Conservation (phyloP, 30 jellyfish, hydroid and myxozoan genomes). For the Mastigias papua region DNA sequence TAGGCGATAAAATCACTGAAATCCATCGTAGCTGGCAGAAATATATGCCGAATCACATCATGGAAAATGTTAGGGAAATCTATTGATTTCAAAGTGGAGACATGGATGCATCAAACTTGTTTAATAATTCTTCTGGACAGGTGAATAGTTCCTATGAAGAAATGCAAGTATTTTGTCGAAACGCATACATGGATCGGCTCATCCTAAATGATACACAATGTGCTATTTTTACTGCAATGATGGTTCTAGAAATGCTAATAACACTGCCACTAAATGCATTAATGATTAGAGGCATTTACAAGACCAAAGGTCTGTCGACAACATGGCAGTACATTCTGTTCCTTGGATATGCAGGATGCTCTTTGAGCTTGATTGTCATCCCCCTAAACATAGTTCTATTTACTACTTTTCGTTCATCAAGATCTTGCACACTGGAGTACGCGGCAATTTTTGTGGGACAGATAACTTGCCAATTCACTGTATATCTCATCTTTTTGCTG, state of each 20-base stretch:
- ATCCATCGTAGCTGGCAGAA: too few species aligned
- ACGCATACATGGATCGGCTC: constrained; percentile 49
- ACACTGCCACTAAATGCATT: constrained; percentile 35
- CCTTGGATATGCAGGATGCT: constrained; percentile 49
- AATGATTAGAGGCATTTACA: constrained; percentile 12
- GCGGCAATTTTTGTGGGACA: constrained; percentile 55
- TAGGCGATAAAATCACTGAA: neutral
- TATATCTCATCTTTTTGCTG: constrained; percentile 25
- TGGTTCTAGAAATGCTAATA: neutral
- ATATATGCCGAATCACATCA: too few species aligned
- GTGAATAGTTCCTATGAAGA: neutral
- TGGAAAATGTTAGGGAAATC: neutral
- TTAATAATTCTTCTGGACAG: neutral
- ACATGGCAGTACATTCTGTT: constrained; percentile 42
- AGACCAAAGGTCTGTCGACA: constrained; percentile 13
- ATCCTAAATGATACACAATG: constrained; percentile 19
- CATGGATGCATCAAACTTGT: neutral
- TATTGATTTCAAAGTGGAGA: neutral
- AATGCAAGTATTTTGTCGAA: constrained; percentile 17
- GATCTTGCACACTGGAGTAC: constrained; percentile 44
- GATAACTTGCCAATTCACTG: constrained; percentile 50
- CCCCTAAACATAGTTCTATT: constrained; percentile 45
- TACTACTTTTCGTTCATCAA: neutral
- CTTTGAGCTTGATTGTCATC: constrained; percentile 24
- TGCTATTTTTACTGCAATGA: neutral